Conservation (phyloP, 2,888 invertebrate species). For the Leptopilina syphax region DNA sequence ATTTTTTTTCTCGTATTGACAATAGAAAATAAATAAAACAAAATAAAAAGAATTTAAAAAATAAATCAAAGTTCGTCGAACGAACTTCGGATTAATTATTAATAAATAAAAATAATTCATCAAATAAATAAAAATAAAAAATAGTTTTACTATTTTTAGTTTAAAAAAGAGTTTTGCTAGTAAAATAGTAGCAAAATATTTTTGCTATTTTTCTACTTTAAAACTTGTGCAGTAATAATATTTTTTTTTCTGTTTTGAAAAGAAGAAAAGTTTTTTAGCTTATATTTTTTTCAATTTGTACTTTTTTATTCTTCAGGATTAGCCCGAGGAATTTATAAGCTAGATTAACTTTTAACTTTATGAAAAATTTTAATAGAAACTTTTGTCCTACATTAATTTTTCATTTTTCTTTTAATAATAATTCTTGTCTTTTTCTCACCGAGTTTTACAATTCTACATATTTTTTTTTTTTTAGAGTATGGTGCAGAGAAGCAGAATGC, state of each 20-base stretch:
- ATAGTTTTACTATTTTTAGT: background rate
- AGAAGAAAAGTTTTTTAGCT: too few species aligned
- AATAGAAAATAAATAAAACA: background rate
- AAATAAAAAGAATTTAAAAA: constrained; percentile 5
- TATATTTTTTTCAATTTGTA: constrained; percentile 14
- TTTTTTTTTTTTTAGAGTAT: background rate
- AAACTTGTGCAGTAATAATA: constrained; percentile 12
- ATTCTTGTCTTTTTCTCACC: constrained; percentile 11
- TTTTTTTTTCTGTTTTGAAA: too few species aligned
- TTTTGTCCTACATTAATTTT: constrained; percentile 37
- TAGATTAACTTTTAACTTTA: constrained; percentile 1
- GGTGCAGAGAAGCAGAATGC: constrained; percentile 37
- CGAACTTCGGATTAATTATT: too few species aligned
- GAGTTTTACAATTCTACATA: constrained; percentile 1
- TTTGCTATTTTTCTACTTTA: background rate
- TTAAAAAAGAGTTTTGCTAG: background rate
- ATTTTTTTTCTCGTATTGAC: background rate
- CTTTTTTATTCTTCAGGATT: constrained; percentile 28
- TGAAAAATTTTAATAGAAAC: constrained; percentile 19
- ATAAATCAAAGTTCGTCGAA: too few species aligned
- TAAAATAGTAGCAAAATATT: too few species aligned
- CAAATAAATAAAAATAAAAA: too few species aligned
- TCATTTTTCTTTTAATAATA: background rate
- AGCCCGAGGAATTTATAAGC: constrained; percentile 22
- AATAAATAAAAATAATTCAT: too few species aligned